Conservation (phyloP, 1,140 invertebrate genomes). For the Drosophila funebris region DNA sequence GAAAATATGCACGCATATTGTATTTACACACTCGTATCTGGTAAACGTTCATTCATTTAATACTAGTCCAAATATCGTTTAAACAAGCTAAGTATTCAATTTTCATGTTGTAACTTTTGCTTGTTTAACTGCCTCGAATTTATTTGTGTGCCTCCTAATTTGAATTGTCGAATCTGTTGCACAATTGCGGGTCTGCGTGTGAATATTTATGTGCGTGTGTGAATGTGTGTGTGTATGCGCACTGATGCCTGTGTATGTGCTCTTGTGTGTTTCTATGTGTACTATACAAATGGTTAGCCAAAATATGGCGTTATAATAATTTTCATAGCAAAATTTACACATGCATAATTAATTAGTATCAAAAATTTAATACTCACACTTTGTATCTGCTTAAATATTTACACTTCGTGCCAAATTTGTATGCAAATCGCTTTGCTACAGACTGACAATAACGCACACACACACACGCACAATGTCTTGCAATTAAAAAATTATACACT, state of each 20-base stretch:
- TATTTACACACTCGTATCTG: conserved; percentile 9
- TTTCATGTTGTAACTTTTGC: conserved; percentile 28
- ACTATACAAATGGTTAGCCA: conserved; percentile 34
- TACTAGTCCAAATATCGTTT: not conserved
- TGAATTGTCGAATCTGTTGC: conserved; percentile 44
- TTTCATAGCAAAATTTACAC: conserved; percentile 82
- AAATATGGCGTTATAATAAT: conserved; percentile 81
- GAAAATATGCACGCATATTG: conserved; percentile 22
- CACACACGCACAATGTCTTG: conserved; percentile 56
- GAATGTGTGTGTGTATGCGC: not conserved
- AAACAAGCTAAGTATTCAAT: conserved; percentile 30
- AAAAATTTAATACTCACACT: conserved; percentile 83
- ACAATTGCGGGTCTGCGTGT: not conserved
- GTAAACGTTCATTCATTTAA: conserved; percentile 15
- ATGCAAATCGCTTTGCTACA: conserved; percentile 82
- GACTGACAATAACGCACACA: conserved; percentile 74
- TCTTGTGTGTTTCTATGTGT: conserved; percentile 1
- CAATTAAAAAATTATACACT: conserved; percentile 74
- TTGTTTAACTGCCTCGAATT: conserved; percentile 31
- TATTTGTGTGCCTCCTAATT: conserved; percentile 43
- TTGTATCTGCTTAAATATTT: conserved; percentile 83
- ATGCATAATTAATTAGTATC: conserved; percentile 83
- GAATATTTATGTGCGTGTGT: no score
- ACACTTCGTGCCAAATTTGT: conserved; percentile 83
- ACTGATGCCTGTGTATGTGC: not conserved